These are phyloP conservation scores for Aeoliscus strigatus DNA, from an alignment of 2,797 vertebrate genomes.

Conservation along the genomic window DNA sequence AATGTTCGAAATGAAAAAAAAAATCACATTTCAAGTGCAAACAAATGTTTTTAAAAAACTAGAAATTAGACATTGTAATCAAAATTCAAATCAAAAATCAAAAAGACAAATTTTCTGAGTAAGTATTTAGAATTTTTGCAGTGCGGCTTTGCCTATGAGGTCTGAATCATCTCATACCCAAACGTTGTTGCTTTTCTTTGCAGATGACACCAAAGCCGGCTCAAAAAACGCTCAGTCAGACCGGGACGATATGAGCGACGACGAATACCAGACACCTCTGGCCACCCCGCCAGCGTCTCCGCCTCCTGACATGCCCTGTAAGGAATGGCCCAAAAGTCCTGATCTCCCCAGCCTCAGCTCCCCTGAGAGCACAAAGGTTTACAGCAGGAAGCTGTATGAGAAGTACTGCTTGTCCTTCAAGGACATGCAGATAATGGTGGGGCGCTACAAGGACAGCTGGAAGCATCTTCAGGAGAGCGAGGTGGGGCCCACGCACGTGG, in stretches of 20 bases:
- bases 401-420: constrained; percentile 91
- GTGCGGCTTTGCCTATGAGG: no score
- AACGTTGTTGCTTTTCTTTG: no score
- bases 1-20: no score
- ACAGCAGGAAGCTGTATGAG: constrained; percentile 89
- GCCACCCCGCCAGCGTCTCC: constrained; percentile 89
- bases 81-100: no score
- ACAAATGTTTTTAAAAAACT: no score
- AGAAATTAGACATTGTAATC: no score
- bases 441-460: constrained; percentile 93
- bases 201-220: constrained; percentile 74
- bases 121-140: no score
- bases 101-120: no score
- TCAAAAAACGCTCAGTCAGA: constrained; percentile 70
- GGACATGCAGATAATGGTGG: constrained; percentile 98
- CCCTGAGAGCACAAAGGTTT: constrained; percentile 75
- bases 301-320: constrained; percentile 78
- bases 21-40: no score
- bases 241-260: constrained; percentile 86
- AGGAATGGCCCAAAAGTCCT: constrained; percentile 51
- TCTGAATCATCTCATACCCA: no score
- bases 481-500: constrained; percentile 94
- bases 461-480: constrained; percentile 92
- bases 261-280: constrained; percentile 93
- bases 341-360: constrained; percentile 68